Evolutionary conservation across 1,140 invertebrate genomes (phyloP), one percentile per base, ranked within the genome.

Genomic region (Hirudo medicinalis): DNA sequence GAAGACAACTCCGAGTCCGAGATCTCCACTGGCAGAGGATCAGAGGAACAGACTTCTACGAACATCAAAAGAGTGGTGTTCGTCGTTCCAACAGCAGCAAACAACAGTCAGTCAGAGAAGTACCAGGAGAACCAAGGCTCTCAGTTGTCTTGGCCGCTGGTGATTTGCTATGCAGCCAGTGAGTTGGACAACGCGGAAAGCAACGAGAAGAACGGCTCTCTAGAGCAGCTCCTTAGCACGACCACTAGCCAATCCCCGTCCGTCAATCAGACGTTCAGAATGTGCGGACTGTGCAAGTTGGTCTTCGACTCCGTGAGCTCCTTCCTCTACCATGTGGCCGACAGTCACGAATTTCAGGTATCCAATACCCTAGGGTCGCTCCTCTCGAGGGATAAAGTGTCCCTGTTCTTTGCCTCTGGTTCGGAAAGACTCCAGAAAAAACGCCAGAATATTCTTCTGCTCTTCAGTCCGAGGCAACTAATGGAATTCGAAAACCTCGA

Each of bases 141-240:
- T 25, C 57, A 13, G 11, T 5, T 25, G 29, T 32, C 22, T 20
- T 63, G 57, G 22, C 57, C 57, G 3, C 20, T 63, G 57, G 57
- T 63, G 1, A 25, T 63, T 63, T 63, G 57, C 57, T 63, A 63
- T 63, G 57, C 57, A 63, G 57, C 57, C 29, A 63, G 11, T 11
- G 57, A 63, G 19, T n/a, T 32, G 15, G 57, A 32, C 57, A 63
- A n/a, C 4, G 29, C 2, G 29, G 22, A 22, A 63, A 11, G 22
- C 11, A 63, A n/a, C 57, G 57, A 49, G 43, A 49, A 49, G 11
- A 17, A 17, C 15, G 43, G 43, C 43, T 49, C 43, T 49, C 15
- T 63, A 6, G 57, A 32, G 29, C 57, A 63, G 19, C 20, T 32
- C 29, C 29, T 63, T 6, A 63, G 15, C 20, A 25, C 57, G 29